Conservation (phyloP, 2,888 invertebrate species). For the Microplitis manilae region DNA sequence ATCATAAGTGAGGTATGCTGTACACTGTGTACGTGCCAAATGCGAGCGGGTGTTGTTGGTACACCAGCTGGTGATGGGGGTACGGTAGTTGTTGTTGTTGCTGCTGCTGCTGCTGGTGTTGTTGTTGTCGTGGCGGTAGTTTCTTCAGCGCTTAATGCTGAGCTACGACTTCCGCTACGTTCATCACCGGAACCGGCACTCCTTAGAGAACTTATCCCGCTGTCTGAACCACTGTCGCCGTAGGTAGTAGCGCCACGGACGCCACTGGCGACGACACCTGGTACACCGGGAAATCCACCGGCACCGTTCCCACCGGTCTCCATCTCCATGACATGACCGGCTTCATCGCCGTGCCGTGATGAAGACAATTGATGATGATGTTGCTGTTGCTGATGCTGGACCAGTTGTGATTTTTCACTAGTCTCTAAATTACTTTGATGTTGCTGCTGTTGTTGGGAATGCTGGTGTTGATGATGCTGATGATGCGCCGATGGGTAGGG, state of each 20-base stretch:
- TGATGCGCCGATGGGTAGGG: neutral
- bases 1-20: conserved; percentile 77
- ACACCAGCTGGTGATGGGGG: conserved; percentile 62
- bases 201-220: conserved; percentile 83
- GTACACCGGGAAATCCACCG: conserved; percentile 71
- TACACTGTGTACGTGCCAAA: conserved; percentile 76
- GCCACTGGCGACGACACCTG: conserved; percentile 59
- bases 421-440: conserved; percentile 37
- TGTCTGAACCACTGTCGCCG: conserved; percentile 76
- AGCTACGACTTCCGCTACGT: conserved; percentile 83
- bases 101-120: conserved; percentile 57
- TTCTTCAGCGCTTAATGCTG: conserved; percentile 84
- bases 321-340: conserved; percentile 63
- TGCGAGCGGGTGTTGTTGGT: conserved; percentile 63
- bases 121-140: conserved; percentile 72
- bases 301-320: conserved; percentile 63
- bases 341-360: conserved; percentile 65
- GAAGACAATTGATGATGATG: conserved; percentile 53
- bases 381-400: conserved; percentile 46
- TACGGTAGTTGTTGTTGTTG: conserved; percentile 38
- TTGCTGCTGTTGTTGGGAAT: conserved; percentile 46
- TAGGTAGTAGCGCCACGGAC: conserved; percentile 63
- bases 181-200: conserved; percentile 82
- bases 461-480: conserved; percentile 46
- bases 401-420: conserved; percentile 34